Base-by-base conservation (phyloP, 2,888 invertebrate genomes). In the Spodoptera exigua region DNA sequence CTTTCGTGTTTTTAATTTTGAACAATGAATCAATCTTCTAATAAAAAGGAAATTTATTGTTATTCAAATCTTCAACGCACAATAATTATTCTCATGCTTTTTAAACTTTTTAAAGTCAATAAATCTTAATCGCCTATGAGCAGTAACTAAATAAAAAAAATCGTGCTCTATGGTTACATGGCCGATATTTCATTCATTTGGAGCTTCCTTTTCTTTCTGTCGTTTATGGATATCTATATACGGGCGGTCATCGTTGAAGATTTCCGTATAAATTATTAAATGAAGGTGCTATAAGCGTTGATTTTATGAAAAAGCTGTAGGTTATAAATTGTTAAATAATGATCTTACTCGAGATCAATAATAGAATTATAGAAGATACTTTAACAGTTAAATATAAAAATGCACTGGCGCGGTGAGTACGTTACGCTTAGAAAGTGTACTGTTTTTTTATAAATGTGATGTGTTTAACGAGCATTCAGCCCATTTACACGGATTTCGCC, bases 261-360 rank as follows among this genome's bases (percentile, higher is more conserved):
- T 91, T 89, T 92, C 86, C 87, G 88, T 88, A 86, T 86, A 91
- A 90, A 91, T 80, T 89, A 93, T 86, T 94, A 94, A 93, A 94
- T 94, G 94, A 94, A 91, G 94, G 94, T 94, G 94, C 94, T 94
- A 85, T 94, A 93, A 71, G 89, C 93, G 92, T 94, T 93, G 87
- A 88, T 93, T 94, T 92, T 93, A 93, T 93, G 92, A 87, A 89
- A 92, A 92, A 89, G 78, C 90, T 89, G 92, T 94, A 94, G 94
- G 94, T 90, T 92, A 91, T 90, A 88, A 89, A 93, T 92, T 92
- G 90, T 93, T 91, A 91, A 94, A 92, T 92, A 92, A 98, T 98
- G 98, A 98, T 99, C 96, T 96, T 99, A 92, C 96, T 99, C 91
- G 99, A 99, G 96, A 99, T 99, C 95, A 98, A 99, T 95, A 99